phyloP scores from a whole-genome alignment of 2,113 vertebrate species.

The Emydocephalus ijimae region DNA sequence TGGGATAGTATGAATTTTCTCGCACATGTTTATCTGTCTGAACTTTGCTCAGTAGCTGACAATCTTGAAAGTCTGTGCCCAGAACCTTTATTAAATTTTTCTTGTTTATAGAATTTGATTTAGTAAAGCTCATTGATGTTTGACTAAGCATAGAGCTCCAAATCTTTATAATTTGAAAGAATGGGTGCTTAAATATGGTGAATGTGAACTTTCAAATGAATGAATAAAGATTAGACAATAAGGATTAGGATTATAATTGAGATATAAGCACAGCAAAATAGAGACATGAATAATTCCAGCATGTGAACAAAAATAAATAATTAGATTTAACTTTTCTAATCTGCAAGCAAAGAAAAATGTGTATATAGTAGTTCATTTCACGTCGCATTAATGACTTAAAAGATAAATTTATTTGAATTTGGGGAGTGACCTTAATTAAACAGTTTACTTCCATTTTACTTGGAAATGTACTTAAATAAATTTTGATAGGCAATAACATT shows the following conservation, averaged over 20 bases:
- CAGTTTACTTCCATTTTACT: not conserved
- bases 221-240: accelerated
- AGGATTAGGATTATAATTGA: not conserved
- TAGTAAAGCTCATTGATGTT: not conserved
- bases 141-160: not conserved
- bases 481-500: not conserved
- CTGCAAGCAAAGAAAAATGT: not conserved
- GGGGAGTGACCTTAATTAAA: not conserved
- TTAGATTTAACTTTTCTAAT: not conserved
- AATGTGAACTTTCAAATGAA: accelerated
- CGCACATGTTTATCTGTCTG: not conserved
- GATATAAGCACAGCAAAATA: not conserved
- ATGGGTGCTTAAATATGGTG: not conserved
- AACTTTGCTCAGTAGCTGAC: not conserved
- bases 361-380: not conserved
- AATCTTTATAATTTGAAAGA: not conserved
- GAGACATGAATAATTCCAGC: not conserved
- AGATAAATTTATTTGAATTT: not conserved
- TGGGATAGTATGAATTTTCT: not conserved
- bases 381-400: not conserved
- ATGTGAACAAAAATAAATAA: not conserved
- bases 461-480: not conserved
- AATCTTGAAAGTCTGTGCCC: not conserved
- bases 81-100: not conserved
- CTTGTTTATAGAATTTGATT: not conserved